Conservation (phyloP, 2,888 invertebrate genomes). For the Leptopilina syphax region DNA sequence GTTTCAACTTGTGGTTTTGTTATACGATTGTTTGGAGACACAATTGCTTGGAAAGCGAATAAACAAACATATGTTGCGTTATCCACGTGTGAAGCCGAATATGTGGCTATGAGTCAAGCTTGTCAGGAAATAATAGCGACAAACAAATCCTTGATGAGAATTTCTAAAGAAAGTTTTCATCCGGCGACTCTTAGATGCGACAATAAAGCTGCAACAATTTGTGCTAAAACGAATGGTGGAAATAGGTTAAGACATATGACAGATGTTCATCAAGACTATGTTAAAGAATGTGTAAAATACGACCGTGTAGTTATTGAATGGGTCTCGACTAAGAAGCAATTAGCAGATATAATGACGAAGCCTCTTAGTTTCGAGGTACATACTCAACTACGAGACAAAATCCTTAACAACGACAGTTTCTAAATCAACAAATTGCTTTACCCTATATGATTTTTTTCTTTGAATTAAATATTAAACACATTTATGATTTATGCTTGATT, state of each 20-base stretch:
- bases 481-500: too few species aligned
- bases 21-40: conserved; percentile 18
- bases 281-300: conserved; percentile 17
- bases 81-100: conserved; percentile 9
- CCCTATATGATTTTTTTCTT: too few species aligned
- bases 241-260: conserved; percentile 4
- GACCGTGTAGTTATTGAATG: conserved; percentile 30
- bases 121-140: conserved; percentile 18
- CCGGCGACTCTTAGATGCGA: not conserved
- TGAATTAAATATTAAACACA: too few species aligned
- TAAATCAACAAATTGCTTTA: too few species aligned
- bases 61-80: conserved; percentile 10
- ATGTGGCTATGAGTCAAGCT: conserved; percentile 19
- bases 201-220: not conserved
- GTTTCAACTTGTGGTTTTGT: not conserved
- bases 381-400: too few species aligned
- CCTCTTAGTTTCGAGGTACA: too few species aligned
- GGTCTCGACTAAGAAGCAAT: not conserved
- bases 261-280: conserved; percentile 2
- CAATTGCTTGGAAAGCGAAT: conserved; percentile 3
- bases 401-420: too few species aligned
- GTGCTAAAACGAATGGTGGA: not conserved
- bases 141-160: not conserved
- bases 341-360: too few species aligned
- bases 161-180: not conserved